Percentiles rank a stretch among this genome's conserved stretches.
phyloP scores from a whole-genome alignment of 2,113 vertebrate genomes.

The Prunella fulvescens region DNA sequence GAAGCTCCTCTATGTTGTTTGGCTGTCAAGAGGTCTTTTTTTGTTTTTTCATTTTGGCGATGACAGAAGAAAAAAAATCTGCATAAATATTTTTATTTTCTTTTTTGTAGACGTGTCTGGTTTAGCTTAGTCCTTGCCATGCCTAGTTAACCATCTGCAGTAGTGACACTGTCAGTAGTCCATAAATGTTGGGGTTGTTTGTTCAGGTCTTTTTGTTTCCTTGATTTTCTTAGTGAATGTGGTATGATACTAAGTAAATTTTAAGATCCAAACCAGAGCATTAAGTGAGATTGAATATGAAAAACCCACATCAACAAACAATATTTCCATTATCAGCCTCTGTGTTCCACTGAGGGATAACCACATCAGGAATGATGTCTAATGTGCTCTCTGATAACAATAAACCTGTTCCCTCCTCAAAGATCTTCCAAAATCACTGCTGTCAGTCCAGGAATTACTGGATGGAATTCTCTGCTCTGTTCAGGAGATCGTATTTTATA shows the following conservation, averaged over 20 bases:
- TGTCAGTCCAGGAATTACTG: neutral
- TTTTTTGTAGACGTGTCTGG: neutral
- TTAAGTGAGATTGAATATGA: neutral
- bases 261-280: conserved; percentile 60
- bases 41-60: neutral
- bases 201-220: neutral
- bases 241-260: conserved; percentile 57
- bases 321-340: neutral
- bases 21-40: neutral
- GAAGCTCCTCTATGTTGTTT: conserved; percentile 37
- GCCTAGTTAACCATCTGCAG: neutral
- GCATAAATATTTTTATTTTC: neutral
- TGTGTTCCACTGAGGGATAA: neutral
- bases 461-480: neutral
- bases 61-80: neutral
- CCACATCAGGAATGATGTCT: neutral
- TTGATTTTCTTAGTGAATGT: neutral
- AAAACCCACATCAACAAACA: neutral
- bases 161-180: conserved; percentile 11
- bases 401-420: neutral
- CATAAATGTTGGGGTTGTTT: neutral
- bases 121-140: conserved; percentile 26
- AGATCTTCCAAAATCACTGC: neutral
- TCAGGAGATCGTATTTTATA: neutral
- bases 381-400: neutral